phyloP scores from a whole-genome alignment of 2,797 vertebrate species.

The Pogoniulus pusillus region DNA sequence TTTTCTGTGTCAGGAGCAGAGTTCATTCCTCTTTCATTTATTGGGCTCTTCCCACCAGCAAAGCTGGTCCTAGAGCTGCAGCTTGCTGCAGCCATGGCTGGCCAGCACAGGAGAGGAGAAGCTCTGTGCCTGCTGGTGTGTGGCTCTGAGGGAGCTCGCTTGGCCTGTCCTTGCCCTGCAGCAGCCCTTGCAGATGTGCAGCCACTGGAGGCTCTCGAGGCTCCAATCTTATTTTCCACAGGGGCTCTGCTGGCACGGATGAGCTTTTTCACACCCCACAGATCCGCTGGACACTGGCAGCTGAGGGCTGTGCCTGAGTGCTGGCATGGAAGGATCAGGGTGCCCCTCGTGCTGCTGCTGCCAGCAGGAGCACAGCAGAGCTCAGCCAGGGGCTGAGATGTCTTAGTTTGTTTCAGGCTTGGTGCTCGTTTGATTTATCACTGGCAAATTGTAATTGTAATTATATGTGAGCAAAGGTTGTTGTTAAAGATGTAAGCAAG shows the following conservation, averaged over 20 bases:
- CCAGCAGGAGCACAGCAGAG: constrained; percentile 27
- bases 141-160: background rate
- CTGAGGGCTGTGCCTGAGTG: constrained; percentile 30
- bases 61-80: constrained; percentile 11
- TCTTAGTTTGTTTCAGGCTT: constrained; percentile 25
- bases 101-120: background rate
- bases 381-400: constrained; percentile 15
- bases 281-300: constrained; percentile 3
- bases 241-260: constrained; percentile 21
- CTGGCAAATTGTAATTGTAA: constrained; percentile 9
- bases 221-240: constrained; percentile 61
- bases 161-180: background rate
- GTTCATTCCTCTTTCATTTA: constrained; percentile 58
- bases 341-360: constrained; percentile 50
- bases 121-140: background rate
- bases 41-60: constrained; percentile 10
- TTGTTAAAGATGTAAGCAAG: constrained; percentile 1
- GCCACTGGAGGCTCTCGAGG: constrained; percentile 46
- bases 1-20: constrained; percentile 21
- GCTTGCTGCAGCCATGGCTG: constrained; percentile 6
- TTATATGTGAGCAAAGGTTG: constrained; percentile 2
- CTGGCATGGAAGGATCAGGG: background rate
- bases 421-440: constrained; percentile 29
- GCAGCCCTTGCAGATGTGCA: constrained; percentile 4
- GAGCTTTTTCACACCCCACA: constrained; percentile 49